Percentiles rank a stretch among this genome's conserved stretches.
These are phyloP conservation scores for Ceraclea dissimilis DNA, from an alignment of 2,888 invertebrate species.

Conservation along the genomic window DNA sequence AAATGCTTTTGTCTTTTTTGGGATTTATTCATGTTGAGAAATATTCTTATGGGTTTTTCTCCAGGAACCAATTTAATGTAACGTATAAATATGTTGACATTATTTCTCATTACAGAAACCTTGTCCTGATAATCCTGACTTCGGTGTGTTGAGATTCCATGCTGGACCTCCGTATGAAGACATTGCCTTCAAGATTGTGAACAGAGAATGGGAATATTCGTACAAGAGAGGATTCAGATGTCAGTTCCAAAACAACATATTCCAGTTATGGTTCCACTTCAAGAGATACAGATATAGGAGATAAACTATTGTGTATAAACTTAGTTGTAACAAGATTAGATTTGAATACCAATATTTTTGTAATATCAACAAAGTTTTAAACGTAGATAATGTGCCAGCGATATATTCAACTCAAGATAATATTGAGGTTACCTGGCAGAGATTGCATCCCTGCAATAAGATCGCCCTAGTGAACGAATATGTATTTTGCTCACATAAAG, in stretches of 20 bases:
- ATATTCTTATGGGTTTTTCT: no score
- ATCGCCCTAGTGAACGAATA: no score
- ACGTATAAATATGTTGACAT: no score
- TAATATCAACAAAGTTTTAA: background rate
- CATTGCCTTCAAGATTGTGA: conserved; percentile 97
- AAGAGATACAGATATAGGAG: conserved; percentile 93
- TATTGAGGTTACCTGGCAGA: no score
- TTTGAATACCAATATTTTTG: background rate
- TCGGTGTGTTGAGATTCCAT: conserved; percentile 88
- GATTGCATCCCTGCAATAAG: no score
- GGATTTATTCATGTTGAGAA: no score
- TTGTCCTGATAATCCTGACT: conserved; percentile 87
- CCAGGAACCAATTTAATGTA: no score
- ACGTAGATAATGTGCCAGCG: background rate
- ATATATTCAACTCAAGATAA: no score
- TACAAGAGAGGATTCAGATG: conserved; percentile 97
- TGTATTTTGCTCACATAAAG: no score
- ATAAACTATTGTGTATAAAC: conserved; percentile 33
- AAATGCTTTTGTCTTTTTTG: no score
- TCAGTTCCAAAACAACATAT: conserved; percentile 99
- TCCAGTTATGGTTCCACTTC: conserved; percentile 99
- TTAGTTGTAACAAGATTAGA: background rate
- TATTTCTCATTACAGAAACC: conserved; percentile 69
- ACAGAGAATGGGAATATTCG: conserved; percentile 98
- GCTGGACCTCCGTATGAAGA: conserved; percentile 99